Percentiles rank a stretch among this genome's conserved stretches.
Conservation (phyloP, 1,140 invertebrate genomes). For the Drosophila ironensis region DNA sequence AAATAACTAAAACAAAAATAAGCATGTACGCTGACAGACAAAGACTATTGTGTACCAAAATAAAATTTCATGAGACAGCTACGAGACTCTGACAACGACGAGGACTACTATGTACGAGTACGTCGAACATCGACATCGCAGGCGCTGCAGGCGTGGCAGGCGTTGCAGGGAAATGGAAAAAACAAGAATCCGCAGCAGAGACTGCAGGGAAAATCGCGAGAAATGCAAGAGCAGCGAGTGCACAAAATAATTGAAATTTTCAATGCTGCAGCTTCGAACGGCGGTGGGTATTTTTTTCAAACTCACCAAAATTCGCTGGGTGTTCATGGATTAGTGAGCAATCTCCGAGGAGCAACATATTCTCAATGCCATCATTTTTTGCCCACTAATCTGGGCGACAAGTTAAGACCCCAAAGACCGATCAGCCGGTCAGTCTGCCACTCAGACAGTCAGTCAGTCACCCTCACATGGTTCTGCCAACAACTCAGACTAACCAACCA, state of each 20-base stretch:
- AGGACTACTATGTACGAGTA: slow-evolving; percentile 5
- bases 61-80: slow-evolving; percentile 43
- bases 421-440: slow-evolving; percentile 35
- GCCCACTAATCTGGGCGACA: slow-evolving; percentile 27
- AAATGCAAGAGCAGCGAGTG: slow-evolving; percentile 33
- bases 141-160: not conserved
- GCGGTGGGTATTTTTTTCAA: not conserved
- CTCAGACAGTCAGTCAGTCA: slow-evolving; percentile 50
- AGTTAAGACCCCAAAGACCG: slow-evolving; percentile 16
- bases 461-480: slow-evolving; percentile 54
- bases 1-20: slow-evolving; percentile 71
- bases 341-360: not conserved
- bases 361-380: slow-evolving; percentile 44
- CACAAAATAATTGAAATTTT: slow-evolving; percentile 42
- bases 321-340: not conserved
- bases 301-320: too few relatives aligned
- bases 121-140: slow-evolving; percentile 18
- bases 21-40: slow-evolving; percentile 37
- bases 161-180: slow-evolving; percentile 21
- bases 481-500: slow-evolving; percentile 40
- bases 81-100: slow-evolving; percentile 23
- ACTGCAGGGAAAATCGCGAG: slow-evolving; percentile 19
- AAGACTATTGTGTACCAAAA: slow-evolving; percentile 63
- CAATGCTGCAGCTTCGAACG: slow-evolving; percentile 42
- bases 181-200: not conserved